Evolutionary conservation across 2,113 vertebrate species (phyloP), one percentile per base, ranked within the genome.

Genomic region (Pseudorasbora parva): DNA sequence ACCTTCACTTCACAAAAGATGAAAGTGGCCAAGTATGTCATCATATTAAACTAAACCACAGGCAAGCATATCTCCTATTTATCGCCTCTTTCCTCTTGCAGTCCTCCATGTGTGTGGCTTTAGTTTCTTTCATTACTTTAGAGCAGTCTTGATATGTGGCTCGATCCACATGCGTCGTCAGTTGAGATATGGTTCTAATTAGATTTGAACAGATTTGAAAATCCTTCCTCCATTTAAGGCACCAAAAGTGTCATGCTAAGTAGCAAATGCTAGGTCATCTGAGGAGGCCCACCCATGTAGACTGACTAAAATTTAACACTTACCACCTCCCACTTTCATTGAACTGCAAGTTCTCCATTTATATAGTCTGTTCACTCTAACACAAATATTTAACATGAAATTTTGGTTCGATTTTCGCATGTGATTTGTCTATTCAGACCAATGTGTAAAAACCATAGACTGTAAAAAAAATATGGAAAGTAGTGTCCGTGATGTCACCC

Each of bases 21-120:
- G 77, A n/a, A 43, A 74, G 78, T 64, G 82, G 79, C 59, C 69
- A 78, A 87, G 72, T 62, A 69, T 76, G 75, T 64, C 76, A 43
- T 69, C 56, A 74, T 85, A 83, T 83, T 82, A 81, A 83, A 83
- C 64, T 14, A 27, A 76, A 66, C 41, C 80, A 87, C 83, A 85
- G 62, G 77, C 60, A 37, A 81, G 71, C 37, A 45, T 10, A 78
- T 66, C 72, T 87, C 68, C 66, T 82, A 78, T 87, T 77, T 56
- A 82, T 78, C 45, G 33, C 23, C 59, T 71, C 49, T 82, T 68
- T 82, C 66, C 74, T 82, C 74, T 82, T 85, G 69, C 86, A 85
- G 82, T 81, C 47, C 23, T 83, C 84, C 66, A 78, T 78, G 84
- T 83, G 69, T 82, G 85, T 81, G 60, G 81, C 86, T 83, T 85